A percentile compares a stretch with the other conserved stretches of the same genome.
phyloP scores from a whole-genome alignment of 1,140 invertebrate genomes.

The Streblospio benedicti region DNA sequence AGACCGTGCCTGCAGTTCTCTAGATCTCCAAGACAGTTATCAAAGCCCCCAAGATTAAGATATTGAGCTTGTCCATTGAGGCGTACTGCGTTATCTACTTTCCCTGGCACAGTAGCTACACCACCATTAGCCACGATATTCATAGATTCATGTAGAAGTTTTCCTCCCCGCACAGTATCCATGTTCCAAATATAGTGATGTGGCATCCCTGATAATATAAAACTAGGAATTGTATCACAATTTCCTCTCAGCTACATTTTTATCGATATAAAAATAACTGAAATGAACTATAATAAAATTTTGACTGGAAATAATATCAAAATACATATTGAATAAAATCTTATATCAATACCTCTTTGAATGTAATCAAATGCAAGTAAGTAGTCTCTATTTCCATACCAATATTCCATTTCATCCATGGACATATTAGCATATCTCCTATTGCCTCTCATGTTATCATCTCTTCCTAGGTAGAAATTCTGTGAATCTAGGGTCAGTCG shows the following conservation, averaged over 20 bases:
- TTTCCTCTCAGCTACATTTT: too few species aligned
- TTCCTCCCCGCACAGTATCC: conserved; percentile 26
- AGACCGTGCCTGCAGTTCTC: conserved; percentile 33
- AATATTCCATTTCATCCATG: conserved; percentile 40
- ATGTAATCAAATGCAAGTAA: conserved; percentile 18
- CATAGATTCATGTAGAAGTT: conserved; percentile 24
- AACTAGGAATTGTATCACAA: too few species aligned
- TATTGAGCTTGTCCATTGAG: conserved; percentile 35
- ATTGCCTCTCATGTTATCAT: background rate
- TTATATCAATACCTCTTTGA: conserved; percentile 16
- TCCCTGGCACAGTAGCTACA: conserved; percentile 32
- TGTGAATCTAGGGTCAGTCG: conserved; percentile 13
- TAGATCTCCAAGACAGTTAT: conserved; percentile 38
- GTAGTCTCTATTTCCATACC: conserved; percentile 32
- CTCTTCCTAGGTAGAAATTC: conserved; percentile 19
- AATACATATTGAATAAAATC: background rate
- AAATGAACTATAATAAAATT: background rate
- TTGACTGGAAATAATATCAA: too few species aligned
- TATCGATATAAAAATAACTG: background rate
- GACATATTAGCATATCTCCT: conserved; percentile 26
- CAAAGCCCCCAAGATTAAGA: conserved; percentile 30
- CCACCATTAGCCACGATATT: conserved; percentile 23
- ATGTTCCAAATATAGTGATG: conserved; percentile 30
- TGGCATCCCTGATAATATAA: conserved; percentile 30
- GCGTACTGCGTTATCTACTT: conserved; percentile 31